These are phyloP conservation scores for Pangasius krempfi DNA, from an alignment of 2,797 vertebrate genomes.

Conservation along the genomic window DNA sequence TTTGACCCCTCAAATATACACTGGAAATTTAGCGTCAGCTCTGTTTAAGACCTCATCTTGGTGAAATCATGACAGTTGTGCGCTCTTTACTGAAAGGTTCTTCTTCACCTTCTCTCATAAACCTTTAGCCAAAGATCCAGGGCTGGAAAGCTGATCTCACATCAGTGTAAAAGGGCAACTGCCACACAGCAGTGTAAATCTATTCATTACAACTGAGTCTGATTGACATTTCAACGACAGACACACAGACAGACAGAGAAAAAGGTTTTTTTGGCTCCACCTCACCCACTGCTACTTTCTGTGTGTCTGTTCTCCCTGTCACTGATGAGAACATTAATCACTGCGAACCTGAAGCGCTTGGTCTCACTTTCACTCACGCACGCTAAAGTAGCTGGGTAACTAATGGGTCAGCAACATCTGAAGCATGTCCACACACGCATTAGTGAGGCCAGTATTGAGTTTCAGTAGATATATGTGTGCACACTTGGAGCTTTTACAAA, in stretches of 20 bases:
- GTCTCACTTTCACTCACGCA: conserved; percentile 18
- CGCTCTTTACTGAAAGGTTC: background rate
- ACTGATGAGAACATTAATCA: conserved; percentile 44
- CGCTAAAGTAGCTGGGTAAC: conserved; percentile 41
- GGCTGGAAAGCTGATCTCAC: background rate
- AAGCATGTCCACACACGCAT: conserved; percentile 63
- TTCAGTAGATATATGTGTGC: conserved; percentile 69
- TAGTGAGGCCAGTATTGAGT: conserved; percentile 61
- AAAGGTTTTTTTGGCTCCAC: background rate
- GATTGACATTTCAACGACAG: conserved; percentile 42
- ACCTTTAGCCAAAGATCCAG: background rate
- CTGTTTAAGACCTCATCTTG: background rate
- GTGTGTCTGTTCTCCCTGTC: conserved; percentile 5
- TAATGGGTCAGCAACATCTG: conserved; percentile 57
- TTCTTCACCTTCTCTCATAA: background rate
- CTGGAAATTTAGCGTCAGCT: background rate
- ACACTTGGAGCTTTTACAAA: conserved; percentile 33
- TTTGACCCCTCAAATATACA: background rate
- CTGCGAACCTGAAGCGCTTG: conserved; percentile 18
- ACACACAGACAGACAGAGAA: conserved; percentile 33
- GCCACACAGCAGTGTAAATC: conserved; percentile 9
- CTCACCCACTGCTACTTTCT: conserved; percentile 21
- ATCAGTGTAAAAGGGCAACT: conserved; percentile 8
- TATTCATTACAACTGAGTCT: conserved; percentile 32
- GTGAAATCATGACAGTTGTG: background rate